A percentile compares a stretch with the other conserved stretches of the same genome.
Conservation (phyloP, 2,888 invertebrate species). For the Tinea semifulvella region DNA sequence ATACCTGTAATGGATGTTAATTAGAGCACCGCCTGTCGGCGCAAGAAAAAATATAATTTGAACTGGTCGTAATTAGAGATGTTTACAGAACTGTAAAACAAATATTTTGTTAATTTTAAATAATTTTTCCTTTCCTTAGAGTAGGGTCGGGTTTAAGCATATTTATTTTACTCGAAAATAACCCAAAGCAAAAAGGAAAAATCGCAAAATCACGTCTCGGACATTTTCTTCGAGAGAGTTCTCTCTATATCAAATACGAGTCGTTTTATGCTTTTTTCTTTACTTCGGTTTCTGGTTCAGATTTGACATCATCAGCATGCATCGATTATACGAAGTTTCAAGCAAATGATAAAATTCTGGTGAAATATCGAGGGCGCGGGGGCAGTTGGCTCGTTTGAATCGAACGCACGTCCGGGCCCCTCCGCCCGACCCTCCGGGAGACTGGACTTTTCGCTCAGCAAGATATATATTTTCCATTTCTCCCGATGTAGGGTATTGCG, state of each 20-base stretch:
- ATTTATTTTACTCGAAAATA: conserved; percentile 54
- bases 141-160: conserved; percentile 59
- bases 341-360: conserved; percentile 32
- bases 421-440: conserved; percentile 35
- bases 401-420: conserved; percentile 60
- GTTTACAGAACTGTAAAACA: conserved; percentile 64
- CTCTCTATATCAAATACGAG: too few species aligned
- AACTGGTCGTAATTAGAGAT: conserved; percentile 65
- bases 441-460: conserved; percentile 65
- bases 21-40: conserved; percentile 50
- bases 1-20: conserved; percentile 66
- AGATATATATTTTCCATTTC: conserved; percentile 64
- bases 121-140: conserved; percentile 48
- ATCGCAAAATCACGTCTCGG: conserved; percentile 46
- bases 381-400: conserved; percentile 57
- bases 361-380: conserved; percentile 28
- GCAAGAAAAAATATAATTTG: conserved; percentile 60
- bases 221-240: not conserved
- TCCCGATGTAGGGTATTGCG: conserved; percentile 54
- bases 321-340: conserved; percentile 20
- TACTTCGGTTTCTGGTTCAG: too few species aligned
- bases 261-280: not conserved
- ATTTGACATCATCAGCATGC: conserved; percentile 19
- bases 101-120: conserved; percentile 65
- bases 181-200: conserved; percentile 36